Evolutionary conservation across 2,888 invertebrate species (phyloP).

Genomic region (Tetramorium bicarinatum): DNA sequence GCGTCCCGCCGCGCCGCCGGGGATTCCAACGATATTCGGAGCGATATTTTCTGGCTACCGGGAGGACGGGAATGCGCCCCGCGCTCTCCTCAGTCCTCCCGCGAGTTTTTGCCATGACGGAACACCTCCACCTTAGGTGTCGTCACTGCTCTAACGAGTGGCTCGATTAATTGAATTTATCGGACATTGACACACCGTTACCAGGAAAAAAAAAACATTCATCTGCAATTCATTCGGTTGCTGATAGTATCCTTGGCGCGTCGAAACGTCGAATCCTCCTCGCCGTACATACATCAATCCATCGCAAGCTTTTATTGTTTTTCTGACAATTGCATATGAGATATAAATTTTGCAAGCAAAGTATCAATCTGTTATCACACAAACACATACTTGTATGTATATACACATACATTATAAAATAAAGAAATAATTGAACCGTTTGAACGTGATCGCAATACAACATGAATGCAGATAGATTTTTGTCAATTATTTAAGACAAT

Average conservation of each 20-base stretch:
- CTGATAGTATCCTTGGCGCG: neutral
- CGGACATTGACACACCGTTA: slow-evolving; percentile 1
- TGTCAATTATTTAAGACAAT: neutral
- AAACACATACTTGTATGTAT: too few relatives aligned
- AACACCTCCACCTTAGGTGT: neutral
- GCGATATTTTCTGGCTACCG: slow-evolving; percentile 32
- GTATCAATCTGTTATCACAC: neutral
- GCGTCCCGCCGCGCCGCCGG: neutral
- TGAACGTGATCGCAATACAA: neutral
- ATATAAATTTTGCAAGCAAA: slow-evolving; percentile 14
- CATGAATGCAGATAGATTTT: neutral
- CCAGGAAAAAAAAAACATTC: neutral
- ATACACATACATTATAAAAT: neutral
- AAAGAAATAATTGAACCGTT: neutral
- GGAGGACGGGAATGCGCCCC: neutral
- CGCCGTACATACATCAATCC: slow-evolving; percentile 14
- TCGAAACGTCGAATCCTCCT: slow-evolving; percentile 15
- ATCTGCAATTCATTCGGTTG: slow-evolving; percentile 17
- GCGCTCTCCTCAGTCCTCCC: neutral
- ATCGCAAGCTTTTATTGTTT: slow-evolving; percentile 7
- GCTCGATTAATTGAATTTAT: slow-evolving; percentile 42
- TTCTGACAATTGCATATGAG: neutral
- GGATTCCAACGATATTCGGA: neutral
- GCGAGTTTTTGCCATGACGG: neutral
- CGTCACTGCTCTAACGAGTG: slow-evolving; percentile 9